Evolutionary conservation across 2,113 vertebrate genomes (phyloP), one percentile per base, ranked within the genome.

Genomic region (Upupa epops): DNA sequence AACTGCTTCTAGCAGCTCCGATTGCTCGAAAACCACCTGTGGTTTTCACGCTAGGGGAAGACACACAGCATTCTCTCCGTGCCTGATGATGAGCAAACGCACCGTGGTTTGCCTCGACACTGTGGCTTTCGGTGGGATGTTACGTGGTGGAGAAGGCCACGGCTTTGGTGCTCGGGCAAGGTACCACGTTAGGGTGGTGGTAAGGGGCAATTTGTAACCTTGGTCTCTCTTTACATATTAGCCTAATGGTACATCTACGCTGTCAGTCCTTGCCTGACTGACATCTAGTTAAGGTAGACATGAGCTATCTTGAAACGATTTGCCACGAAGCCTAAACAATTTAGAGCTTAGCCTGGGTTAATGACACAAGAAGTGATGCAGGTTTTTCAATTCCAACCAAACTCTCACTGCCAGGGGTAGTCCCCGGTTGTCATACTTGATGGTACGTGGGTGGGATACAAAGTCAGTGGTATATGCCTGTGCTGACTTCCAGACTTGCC

Each of bases 241-340:
- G 70, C 21, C 20, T 7, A 2, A n/a, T 8, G 20, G 18, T 32
- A 25, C 2, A 1, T 28, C 21, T 1, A 0, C 29, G 32, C 36
- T 37, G 20, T n/a, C 76, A 72, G 37, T 26, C 40, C 45, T 52
- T 68, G 22, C 31, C 68, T 69, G 58, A 60, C 71, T 28, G 54
- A 37, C 2, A 2, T 17, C 36, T 37, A 46, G 17, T 34, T 61
- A 69, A 58, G 36, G 32, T 32, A 14, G 5, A 24, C 54, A 34
- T 0, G 1, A 81, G 21, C 16, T 65, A 28, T 40, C 15, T 70
- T 70, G 42, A 59, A 83, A 45, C 11, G 11, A 26, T 37, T 83
- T 65, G 32, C 22, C 54, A 74, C 40, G 51, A 73, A 75, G 28
- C 28, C 37, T 51, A 51, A 77, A 21, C 7, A 70, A 32, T 32